Percentiles rank a stretch among this genome's conserved stretches.
Conservation (phyloP, 2,113 vertebrate species). For the Amazona vittata region DNA sequence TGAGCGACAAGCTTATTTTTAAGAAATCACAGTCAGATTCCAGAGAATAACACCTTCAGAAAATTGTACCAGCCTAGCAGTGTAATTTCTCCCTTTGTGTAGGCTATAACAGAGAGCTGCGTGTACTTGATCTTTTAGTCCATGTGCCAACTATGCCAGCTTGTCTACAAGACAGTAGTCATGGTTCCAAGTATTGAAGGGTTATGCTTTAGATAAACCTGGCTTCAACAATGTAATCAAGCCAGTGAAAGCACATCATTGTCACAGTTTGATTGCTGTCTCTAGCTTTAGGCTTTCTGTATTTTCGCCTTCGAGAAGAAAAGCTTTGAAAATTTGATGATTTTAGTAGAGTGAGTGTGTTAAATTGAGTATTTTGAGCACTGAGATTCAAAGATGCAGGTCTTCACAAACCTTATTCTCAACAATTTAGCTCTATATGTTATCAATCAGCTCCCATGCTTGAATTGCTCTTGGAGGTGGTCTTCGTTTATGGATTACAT, state of each 20-base stretch:
- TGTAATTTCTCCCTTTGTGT: slow-evolving; percentile 1
- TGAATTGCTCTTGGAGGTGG: background rate
- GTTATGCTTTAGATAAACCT: slow-evolving; percentile 1
- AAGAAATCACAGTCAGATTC: slow-evolving; percentile 40
- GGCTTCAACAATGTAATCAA: background rate
- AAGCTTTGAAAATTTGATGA: background rate
- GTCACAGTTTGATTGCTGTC: background rate
- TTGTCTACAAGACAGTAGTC: slow-evolving; percentile 27
- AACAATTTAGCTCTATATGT: background rate
- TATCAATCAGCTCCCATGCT: background rate
- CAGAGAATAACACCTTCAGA: slow-evolving; percentile 37
- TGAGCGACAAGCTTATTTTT: slow-evolving; percentile 43
- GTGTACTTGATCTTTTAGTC: slow-evolving; percentile 22
- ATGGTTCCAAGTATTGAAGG: slow-evolving; percentile 30
- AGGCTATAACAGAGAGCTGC: slow-evolving; percentile 9
- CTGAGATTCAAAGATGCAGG: background rate
- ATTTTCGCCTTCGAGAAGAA: background rate
- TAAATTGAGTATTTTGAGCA: background rate
- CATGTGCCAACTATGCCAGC: slow-evolving; percentile 43
- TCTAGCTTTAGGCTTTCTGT: background rate
- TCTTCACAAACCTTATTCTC: background rate
- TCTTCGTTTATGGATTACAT: rapidly evolving
- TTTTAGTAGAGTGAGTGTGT: background rate
- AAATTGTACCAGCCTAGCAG: background rate
- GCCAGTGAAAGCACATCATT: background rate